These are phyloP conservation scores for Leucophenga montana DNA, from an alignment of 2,888 invertebrate species.

Conservation along the genomic window DNA sequence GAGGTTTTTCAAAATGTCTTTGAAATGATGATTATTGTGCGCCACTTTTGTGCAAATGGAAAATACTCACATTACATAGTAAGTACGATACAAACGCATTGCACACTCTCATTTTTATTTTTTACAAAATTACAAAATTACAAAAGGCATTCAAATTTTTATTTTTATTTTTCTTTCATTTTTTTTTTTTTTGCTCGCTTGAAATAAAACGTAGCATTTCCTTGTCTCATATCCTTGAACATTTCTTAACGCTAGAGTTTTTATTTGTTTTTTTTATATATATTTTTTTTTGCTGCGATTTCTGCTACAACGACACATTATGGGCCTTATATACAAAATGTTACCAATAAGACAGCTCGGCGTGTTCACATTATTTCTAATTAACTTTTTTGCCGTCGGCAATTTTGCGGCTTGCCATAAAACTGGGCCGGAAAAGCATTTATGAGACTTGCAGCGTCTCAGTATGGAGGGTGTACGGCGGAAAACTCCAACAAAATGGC, in stretches of 20 bases:
- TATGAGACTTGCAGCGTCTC: background rate
- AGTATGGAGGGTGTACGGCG: too few relatives aligned
- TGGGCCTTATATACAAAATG: conserved; percentile 54
- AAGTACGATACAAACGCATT: background rate
- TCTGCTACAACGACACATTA: conserved; percentile 26
- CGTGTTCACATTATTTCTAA: conserved; percentile 59
- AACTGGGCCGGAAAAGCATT: background rate
- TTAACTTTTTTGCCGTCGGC: conserved; percentile 64
- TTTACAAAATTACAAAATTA: conserved; percentile 27
- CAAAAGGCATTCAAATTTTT: conserved; percentile 38
- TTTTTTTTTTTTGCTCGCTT: too few relatives aligned
- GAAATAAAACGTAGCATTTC: background rate
- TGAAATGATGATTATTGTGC: conserved; percentile 63
- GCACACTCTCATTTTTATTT: background rate
- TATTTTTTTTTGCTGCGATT: too few relatives aligned
- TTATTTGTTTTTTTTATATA: too few relatives aligned
- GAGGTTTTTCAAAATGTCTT: conserved; percentile 49
- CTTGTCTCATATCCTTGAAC: background rate
- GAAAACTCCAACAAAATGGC: conserved; percentile 26
- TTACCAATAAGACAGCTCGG: conserved; percentile 31
- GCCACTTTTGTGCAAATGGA: conserved; percentile 52
- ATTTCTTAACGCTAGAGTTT: background rate
- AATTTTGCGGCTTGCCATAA: conserved; percentile 31
- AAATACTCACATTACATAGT: background rate
- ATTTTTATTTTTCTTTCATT: background rate